Evolutionary conservation across 2,888 invertebrate species (phyloP).

Genomic region (Eupithecia inturbata): DNA sequence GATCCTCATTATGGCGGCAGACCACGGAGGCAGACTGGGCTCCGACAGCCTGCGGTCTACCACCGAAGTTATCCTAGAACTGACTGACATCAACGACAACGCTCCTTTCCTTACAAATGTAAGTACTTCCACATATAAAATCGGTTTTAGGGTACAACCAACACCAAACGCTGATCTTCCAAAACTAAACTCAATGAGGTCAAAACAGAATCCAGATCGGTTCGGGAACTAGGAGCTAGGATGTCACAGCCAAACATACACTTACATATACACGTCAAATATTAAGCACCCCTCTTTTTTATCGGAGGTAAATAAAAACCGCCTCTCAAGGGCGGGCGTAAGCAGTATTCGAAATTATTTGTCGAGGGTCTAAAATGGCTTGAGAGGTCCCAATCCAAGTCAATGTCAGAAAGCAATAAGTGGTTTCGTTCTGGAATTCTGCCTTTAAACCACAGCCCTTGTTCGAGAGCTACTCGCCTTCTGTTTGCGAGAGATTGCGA

Average conservation of each 20-base stretch:
- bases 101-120: slow-evolving; percentile 93
- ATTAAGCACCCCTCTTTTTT: no score
- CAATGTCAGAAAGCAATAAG: not conserved
- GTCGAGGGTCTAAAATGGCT: not conserved
- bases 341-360: not conserved
- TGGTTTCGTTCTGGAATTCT: not conserved
- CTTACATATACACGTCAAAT: not conserved
- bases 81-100: slow-evolving; percentile 96
- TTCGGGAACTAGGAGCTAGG: no score
- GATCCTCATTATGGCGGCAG: slow-evolving; percentile 89
- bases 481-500: not conserved
- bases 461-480: not conserved
- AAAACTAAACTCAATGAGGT: not conserved
- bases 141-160: not conserved
- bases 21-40: slow-evolving; percentile 86
- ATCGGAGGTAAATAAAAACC: no score
- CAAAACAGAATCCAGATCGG: not conserved
- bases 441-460: not conserved
- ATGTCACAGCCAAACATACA: no score
- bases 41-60: slow-evolving; percentile 86
- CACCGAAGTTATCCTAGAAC: slow-evolving; percentile 87
- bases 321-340: no score
- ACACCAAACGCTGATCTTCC: not conserved
- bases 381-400: not conserved
- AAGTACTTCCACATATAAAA: slow-evolving; percentile 56